These are phyloP conservation scores for Leptinotarsa rubiginosa DNA, from an alignment of 2,888 invertebrate genomes.

Conservation along the genomic window DNA sequence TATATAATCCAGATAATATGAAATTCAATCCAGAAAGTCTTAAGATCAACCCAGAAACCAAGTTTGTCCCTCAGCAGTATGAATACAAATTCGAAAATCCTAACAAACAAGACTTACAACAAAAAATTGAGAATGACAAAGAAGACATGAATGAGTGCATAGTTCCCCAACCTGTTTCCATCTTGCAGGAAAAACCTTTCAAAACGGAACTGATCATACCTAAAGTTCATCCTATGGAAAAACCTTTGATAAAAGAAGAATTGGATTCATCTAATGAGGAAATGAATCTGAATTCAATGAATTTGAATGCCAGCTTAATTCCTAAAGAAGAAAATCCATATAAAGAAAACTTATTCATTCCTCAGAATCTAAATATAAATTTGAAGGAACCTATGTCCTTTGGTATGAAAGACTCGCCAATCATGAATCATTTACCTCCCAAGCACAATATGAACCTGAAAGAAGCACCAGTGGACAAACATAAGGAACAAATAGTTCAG, in stretches of 20 bases:
- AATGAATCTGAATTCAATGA: conserved; percentile 53
- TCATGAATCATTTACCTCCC: conserved; percentile 52
- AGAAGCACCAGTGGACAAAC: conserved; percentile 51
- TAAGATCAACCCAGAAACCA: conserved; percentile 34
- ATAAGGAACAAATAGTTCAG: conserved; percentile 59
- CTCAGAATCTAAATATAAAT: conserved; percentile 50
- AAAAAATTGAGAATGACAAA: conserved; percentile 46
- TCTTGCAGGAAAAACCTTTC: conserved; percentile 61
- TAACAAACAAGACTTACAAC: conserved; percentile 51
- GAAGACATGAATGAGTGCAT: conserved; percentile 56
- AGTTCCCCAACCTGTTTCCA: conserved; percentile 47
- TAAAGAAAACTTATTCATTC: conserved; percentile 54
- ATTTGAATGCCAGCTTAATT: conserved; percentile 45
- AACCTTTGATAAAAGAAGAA: conserved; percentile 65
- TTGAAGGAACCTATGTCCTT: conserved; percentile 58
- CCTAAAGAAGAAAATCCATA: conserved; percentile 40
- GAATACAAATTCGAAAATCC: conserved; percentile 26
- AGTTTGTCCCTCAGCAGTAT: conserved; percentile 16
- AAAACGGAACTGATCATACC: conserved; percentile 76
- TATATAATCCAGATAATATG: conserved; percentile 47
- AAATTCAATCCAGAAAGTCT: conserved; percentile 39
- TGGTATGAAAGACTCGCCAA: conserved; percentile 58
- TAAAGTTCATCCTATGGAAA: conserved; percentile 70
- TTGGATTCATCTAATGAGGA: conserved; percentile 60
- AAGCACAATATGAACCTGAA: conserved; percentile 58